Base-by-base conservation (phyloP, 2,888 invertebrate species). In the Dasypolia templi region DNA sequence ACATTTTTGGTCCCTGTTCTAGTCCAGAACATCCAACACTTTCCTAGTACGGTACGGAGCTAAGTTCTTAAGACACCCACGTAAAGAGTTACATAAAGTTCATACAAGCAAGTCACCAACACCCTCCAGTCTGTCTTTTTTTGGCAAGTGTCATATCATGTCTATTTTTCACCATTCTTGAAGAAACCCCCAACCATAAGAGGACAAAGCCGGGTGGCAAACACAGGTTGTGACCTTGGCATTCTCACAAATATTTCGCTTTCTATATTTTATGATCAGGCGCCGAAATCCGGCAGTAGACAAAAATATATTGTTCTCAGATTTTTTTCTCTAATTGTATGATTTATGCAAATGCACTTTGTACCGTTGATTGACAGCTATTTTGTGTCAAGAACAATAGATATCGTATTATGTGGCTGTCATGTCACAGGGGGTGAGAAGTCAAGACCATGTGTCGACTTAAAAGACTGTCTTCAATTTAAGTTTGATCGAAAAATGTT, bases 281-380 rank as follows among this genome's bases (percentile, higher is more conserved):
- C 39, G 17, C 19, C 26, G 56, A 55, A 39, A 56, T 22, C 5
- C 5, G 0, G 17, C 11, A 19, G 3, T n/a, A 46, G 11, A 55
- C 49, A 44, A 56, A 53, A 32, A 39, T 6, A 19, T 12, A 2
- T 39, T 55, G 17, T 56, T 17, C 9, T 26, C 17, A 56, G 11
- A 58, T 11, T 53, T 32, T 56, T 56, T 55, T 29, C 12, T 35
- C 35, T 66, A 35, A 46, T 26, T 67, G 26, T 59, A 32, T 26
- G 14, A 49, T 58, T 69, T 77, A 83, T 77, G 81, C 32, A 72
- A 80, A 80, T 77, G 58, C 58, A 77, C 7, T 46, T 4, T 49
- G 35, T 61, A 26, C 59, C 46, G 44, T 62, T 71, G 65, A 82
- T 32, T 77, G 80, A 80, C 77, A 77, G 56, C 46, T 73, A 71